Conservation (phyloP, 1,140 invertebrate genomes). For the Paraescarpia echinospica region DNA sequence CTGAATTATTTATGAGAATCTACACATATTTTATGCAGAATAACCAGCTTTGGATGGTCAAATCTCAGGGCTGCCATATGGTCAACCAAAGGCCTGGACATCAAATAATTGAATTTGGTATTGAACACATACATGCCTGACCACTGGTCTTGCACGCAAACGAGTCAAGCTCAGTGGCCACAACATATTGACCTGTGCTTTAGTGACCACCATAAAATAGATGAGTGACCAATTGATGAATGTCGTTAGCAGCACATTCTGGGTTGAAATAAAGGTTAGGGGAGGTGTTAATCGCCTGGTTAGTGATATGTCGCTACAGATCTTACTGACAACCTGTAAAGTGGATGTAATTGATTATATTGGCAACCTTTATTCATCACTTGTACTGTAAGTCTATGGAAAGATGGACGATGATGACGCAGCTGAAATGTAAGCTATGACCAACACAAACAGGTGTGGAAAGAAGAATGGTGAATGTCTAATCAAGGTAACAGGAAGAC, state of each 20-base stretch:
- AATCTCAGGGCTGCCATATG: not conserved
- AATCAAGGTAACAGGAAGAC: too few species aligned
- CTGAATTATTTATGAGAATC: not conserved
- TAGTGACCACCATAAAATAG: not conserved
- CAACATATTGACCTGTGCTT: not conserved
- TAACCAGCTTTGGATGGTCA: not conserved
- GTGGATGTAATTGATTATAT: not conserved
- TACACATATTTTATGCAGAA: not conserved
- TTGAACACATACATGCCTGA: too few species aligned
- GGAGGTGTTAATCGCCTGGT: not conserved
- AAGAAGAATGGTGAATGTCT: too few species aligned
- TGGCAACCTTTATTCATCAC: not conserved
- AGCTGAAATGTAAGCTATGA: too few species aligned
- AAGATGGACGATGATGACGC: too few species aligned
- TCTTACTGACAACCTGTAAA: not conserved
- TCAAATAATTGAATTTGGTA: not conserved
- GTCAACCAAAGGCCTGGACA: not conserved
- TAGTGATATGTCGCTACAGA: not conserved
- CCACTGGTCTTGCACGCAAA: not conserved
- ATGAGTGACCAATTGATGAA: not conserved
- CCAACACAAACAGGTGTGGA: too few species aligned
- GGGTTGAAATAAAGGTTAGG: not conserved
- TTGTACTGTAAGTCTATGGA: too few species aligned
- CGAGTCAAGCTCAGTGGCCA: not conserved
- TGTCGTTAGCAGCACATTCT: not conserved